These are phyloP conservation scores for Octonoba sinensis DNA, from an alignment of 2,888 invertebrate species.

Conservation along the genomic window DNA sequence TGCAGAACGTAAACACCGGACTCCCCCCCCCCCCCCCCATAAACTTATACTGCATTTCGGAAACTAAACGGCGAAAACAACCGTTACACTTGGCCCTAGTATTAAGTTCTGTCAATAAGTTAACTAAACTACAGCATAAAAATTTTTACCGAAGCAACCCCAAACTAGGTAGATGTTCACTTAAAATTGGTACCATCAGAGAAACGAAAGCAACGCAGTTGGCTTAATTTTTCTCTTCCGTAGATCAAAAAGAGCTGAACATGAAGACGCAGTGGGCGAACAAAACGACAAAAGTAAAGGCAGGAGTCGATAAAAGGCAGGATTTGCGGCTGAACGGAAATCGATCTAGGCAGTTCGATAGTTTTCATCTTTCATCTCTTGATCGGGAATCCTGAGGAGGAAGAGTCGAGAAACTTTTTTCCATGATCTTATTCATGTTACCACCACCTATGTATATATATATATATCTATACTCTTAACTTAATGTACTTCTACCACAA, in stretches of 20 bases:
- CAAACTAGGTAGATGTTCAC: too few relatives aligned
- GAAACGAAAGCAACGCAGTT: too few relatives aligned
- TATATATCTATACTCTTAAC: conserved; percentile 29
- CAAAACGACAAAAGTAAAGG: conserved; percentile 1
- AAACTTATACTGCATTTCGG: too few relatives aligned
- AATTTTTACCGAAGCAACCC: too few relatives aligned
- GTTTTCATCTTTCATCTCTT: conserved; percentile 57
- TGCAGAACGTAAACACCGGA: too few relatives aligned
- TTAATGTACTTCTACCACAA: conserved; percentile 54
- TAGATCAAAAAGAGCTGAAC: not conserved
- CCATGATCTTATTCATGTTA: not conserved
- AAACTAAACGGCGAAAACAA: too few relatives aligned
- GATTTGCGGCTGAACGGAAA: conserved; percentile 52
- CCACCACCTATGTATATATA: conserved; percentile 9
- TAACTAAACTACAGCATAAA: too few relatives aligned
- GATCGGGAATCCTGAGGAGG: conserved; percentile 5
- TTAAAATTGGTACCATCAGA: too few relatives aligned
- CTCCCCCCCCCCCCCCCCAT: too few relatives aligned
- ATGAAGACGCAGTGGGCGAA: conserved; percentile 9
- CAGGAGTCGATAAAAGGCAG: conserved; percentile 44
- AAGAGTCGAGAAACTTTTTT: conserved; percentile 18
- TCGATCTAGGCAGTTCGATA: conserved; percentile 59
- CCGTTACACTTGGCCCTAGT: too few relatives aligned
- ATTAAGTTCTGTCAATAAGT: too few relatives aligned
- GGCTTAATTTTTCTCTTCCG: too few relatives aligned